Conservation (phyloP, 2,113 vertebrate species). For the Piprites chloris region DNA sequence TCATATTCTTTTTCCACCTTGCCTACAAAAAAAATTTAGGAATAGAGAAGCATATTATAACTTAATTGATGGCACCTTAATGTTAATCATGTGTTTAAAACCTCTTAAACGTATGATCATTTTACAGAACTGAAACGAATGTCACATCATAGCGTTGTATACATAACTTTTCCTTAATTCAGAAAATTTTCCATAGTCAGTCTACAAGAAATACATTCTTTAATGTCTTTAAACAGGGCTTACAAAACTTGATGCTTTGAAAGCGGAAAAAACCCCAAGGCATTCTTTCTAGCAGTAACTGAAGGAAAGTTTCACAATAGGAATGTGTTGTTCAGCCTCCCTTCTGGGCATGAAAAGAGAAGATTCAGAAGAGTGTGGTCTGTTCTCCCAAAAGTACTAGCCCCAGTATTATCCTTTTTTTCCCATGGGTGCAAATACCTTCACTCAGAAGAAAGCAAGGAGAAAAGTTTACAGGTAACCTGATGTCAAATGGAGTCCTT, state of each 20-base stretch:
- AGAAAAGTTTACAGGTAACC: not conserved
- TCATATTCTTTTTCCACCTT: not conserved
- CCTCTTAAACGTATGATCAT: not conserved
- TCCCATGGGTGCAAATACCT: not conserved
- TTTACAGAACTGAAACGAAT: not conserved
- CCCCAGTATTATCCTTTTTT: not conserved
- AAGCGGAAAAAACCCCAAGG: not conserved
- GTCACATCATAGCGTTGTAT: not conserved
- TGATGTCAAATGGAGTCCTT: not conserved
- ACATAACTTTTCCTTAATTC: not conserved
- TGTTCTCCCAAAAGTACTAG: not conserved
- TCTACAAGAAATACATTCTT: not conserved
- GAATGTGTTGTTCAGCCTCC: not conserved
- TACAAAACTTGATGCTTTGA: not conserved
- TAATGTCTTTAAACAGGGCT: not conserved
- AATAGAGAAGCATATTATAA: not conserved
- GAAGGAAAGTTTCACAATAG: conserved; percentile 5
- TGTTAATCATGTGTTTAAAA: not conserved
- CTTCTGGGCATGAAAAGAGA: not conserved
- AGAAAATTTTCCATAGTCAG: not conserved
- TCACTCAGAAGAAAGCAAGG: not conserved
- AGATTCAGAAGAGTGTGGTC: not conserved
- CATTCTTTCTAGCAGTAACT: not conserved
- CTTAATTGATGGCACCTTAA: not conserved
- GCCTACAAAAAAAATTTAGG: not conserved